Percentiles rank a stretch among this genome's conserved stretches.
phyloP scores from a whole-genome alignment of 2,113 vertebrate species.

The Amblyopsis rosae region DNA sequence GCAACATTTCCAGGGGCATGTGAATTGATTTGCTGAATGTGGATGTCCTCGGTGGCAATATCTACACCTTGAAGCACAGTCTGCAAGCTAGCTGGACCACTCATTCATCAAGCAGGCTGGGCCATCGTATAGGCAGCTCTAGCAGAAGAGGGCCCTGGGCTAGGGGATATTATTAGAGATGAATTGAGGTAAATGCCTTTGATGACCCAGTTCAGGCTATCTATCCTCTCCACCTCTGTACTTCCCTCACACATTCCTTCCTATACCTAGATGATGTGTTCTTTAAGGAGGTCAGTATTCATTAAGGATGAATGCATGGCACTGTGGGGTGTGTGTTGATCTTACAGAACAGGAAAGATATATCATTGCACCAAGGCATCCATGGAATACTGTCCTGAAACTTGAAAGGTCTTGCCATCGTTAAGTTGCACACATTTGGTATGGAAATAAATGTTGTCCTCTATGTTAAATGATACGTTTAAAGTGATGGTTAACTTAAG shows the following conservation, averaged over 20 bases:
- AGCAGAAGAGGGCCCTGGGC: conserved; percentile 58
- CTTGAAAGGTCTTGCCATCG: no score
- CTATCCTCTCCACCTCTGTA: conserved; percentile 44
- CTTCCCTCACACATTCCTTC: conserved; percentile 51
- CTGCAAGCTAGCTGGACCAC: conserved; percentile 41
- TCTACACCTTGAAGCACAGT: conserved; percentile 38
- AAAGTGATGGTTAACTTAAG: no score
- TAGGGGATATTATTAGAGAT: conserved; percentile 67
- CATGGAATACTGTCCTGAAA: neutral
- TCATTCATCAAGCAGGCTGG: conserved; percentile 71
- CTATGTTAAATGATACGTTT: no score
- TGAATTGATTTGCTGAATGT: conserved; percentile 72
- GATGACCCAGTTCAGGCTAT: conserved; percentile 70
- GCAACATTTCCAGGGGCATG: conserved; percentile 50
- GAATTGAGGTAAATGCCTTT: conserved; percentile 67
- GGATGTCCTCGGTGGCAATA: conserved; percentile 58
- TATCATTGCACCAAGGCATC: conserved; percentile 4
- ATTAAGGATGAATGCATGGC: conserved; percentile 39
- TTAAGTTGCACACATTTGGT: no score
- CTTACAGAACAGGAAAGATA: conserved; percentile 12
- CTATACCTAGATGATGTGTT: conserved; percentile 37
- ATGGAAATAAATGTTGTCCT: no score
- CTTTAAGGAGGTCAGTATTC: conserved; percentile 56
- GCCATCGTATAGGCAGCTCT: conserved; percentile 55
- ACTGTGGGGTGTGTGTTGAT: conserved; percentile 33